Evolutionary conservation across 1,140 invertebrate genomes (phyloP).

Genomic region (Stratiolaelaps scimitus): DNA sequence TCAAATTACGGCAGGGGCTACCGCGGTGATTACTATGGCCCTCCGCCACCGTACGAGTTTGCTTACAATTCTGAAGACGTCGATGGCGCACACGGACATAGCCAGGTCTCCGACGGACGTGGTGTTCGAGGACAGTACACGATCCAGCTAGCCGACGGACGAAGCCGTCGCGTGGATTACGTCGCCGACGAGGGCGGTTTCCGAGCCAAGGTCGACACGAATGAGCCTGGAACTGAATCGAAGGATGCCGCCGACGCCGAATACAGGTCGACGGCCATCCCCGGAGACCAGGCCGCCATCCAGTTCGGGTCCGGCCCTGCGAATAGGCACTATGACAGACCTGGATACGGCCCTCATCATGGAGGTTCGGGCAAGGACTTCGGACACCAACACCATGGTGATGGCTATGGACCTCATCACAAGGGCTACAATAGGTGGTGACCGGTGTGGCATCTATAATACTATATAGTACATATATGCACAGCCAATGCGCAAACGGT

Average conservation of each 20-base stretch:
- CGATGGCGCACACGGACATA: background rate
- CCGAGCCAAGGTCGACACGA: constrained; percentile 38
- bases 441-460: too few species aligned
- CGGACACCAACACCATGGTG: too few species aligned
- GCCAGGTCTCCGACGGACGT: constrained; percentile 55
- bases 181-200: constrained; percentile 36
- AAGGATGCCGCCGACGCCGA: background rate
- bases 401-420: too few species aligned
- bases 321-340: background rate
- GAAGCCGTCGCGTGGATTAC: constrained; percentile 35
- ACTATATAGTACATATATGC: too few species aligned
- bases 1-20: background rate
- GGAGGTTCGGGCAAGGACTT: background rate
- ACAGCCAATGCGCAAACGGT: too few species aligned
- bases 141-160: constrained; percentile 55
- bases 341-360: background rate
- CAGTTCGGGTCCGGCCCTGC: background rate
- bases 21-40: background rate
- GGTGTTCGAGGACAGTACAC: constrained; percentile 57
- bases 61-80: background rate
- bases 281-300: constrained; percentile 1
- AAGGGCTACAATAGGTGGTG: too few species aligned
- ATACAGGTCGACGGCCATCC: constrained; percentile 4
- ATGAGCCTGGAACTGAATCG: constrained; percentile 16
- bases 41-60: constrained; percentile 5